Evolutionary conservation across 2,888 invertebrate species (phyloP).

Genomic region (Hybos culiciformis): DNA sequence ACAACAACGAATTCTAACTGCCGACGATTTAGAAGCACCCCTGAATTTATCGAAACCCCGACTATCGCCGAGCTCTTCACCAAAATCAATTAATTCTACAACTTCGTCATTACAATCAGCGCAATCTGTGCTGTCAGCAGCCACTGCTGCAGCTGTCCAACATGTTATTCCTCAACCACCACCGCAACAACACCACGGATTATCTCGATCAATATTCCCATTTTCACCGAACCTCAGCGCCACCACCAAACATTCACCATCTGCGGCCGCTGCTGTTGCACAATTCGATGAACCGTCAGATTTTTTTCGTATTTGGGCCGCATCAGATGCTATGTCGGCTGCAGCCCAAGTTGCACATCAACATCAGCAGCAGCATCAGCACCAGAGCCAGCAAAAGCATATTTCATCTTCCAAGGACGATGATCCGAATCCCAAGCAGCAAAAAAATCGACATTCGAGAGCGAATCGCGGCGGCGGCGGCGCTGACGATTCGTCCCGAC

Average conservation of each 20-base stretch:
- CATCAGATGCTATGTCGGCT: conserved; percentile 14
- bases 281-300: conserved; percentile 44
- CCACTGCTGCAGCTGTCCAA: background rate
- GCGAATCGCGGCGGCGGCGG: conserved; percentile 38
- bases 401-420: no score
- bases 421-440: no score
- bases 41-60: conserved; percentile 83
- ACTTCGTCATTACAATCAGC: conserved; percentile 24
- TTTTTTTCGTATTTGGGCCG: conserved; percentile 39
- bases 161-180: conserved; percentile 32
- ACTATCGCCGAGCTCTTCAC: conserved; percentile 42
- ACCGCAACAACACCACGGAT: conserved; percentile 13
- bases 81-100: conserved; percentile 25
- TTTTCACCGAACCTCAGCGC: background rate
- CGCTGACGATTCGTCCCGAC: background rate
- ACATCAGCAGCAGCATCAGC: conserved; percentile 9
- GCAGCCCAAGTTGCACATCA: conserved; percentile 4
- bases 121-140: conserved; percentile 21
- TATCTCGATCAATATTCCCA: background rate
- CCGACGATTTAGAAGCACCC: conserved; percentile 64
- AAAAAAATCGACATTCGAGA: conserved; percentile 41
- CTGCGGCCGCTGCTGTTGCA: conserved; percentile 17
- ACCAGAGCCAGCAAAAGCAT: conserved; percentile 4
- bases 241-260: conserved; percentile 26
- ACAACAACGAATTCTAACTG: conserved; percentile 15